Base-by-base conservation (phyloP, 1,140 invertebrate species). In the Chironomus tepperi region DNA sequence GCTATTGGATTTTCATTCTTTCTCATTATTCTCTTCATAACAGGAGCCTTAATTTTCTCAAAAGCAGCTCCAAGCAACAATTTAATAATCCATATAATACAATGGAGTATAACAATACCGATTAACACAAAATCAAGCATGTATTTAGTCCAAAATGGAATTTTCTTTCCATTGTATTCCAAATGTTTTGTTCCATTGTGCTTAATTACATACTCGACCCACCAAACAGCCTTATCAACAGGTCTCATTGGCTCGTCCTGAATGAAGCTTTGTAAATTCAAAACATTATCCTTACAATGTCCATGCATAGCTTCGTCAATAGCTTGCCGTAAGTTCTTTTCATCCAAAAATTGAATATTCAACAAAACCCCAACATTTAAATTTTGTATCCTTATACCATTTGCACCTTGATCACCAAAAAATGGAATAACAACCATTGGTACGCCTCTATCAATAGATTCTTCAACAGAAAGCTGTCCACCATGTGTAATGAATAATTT, bases 151-250 rank as follows among this genome's bases (percentile, higher is more conserved):
- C n/a, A 57, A 15, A 57, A 57, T 15, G 47, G 12, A 12, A 57
- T 12, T 15, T 57, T 5, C 15, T 57, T 57, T 5, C 47, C 47
- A n/a, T 12, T 12, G n/a, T 57, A 57, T 57, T 57, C 5, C 10
- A 84, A 77, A 78, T 83, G 80, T 47, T 78, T 76, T 2, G 80
- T 79, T 10, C 82, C 82, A 76, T 82, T 82, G 75, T 80, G 78
- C 0, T 79, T 79, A 75, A 75, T 79, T 77, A 88, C 83, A 76
- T 89, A 89, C 77, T 89, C 87, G 0, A 86, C 84, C 88, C 88
- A 89, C 80, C 85, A 89, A 18, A 88, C 79, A 0, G 87, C 86
- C 0, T 83, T 86, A 9, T 88, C 85, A 64, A 87, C 76, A 0
- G 87, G 83, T 3, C 80, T 79, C 76, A 84, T 77, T 0, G 87